Base-by-base conservation (phyloP, 2,888 invertebrate genomes). In the Temnothorax ravouxi region DNA sequence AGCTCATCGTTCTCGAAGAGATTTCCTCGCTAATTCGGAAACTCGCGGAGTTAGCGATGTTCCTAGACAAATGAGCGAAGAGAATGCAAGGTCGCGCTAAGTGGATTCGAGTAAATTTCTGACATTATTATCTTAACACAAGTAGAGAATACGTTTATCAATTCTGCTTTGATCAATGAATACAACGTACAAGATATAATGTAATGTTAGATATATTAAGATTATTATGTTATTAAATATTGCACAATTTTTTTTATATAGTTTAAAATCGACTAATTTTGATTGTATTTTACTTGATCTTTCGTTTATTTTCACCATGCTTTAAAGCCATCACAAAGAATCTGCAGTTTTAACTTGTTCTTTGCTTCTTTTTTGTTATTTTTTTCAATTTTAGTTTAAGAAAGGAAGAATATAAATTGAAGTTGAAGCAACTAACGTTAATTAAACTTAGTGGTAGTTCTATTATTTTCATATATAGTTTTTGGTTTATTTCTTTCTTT, bases 1-100 rank as follows among this genome's bases (percentile, higher is more conserved):
- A 66, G 77, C 77, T 83, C 50, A 52, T 67, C 74, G 74, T 84
- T 84, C 74, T 75, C 75, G 47, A 59, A 54, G 79, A 79, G 69
- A 79, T 44, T 79, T 44, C 69, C 69, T 52, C 15, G 44, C 47
- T 80, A 71, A 80, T 72, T 71, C 59, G 47, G 59, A 72, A 59
- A 72, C 71, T 72, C 47, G n/a, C 44, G 13, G 38, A 72, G 47
- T 72, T 80, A 34, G 54, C 52, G 69, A 25, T 29, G 54, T 29
- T 56, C 69, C 11, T 18, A 67, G 77, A 67, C 54, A 54, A 71
- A 79, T 59, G 71, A 79, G 79, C 47, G 18, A 47, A 34, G 71
- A 38, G 59, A 79, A 47, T 71, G 59, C 71, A 47, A 71, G 56
- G 59, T 44, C 34, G 71, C 59, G 13, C 38, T 71, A 79, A 79